A percentile compares a stretch with the other conserved stretches of the same genome.
These are phyloP conservation scores for Gallinago nigripennis DNA, from an alignment of 2,797 vertebrate genomes.

Conservation along the genomic window DNA sequence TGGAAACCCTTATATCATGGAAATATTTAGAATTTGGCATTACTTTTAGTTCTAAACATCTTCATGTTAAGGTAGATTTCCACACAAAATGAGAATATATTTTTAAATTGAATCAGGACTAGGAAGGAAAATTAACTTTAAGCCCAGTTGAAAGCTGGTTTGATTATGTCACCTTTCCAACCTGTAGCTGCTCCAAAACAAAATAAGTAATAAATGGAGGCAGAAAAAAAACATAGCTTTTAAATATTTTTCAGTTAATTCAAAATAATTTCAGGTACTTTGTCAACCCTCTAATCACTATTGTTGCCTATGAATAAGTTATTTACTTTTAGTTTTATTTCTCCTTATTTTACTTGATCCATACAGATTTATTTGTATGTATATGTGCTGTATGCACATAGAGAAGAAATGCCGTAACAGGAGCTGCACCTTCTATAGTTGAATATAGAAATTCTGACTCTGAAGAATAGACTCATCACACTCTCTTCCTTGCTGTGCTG, in stretches of 20 bases:
- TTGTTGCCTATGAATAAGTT: background rate
- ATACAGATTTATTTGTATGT: background rate
- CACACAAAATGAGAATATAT: background rate
- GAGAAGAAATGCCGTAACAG: background rate
- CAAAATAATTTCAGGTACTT: background rate
- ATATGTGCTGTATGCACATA: background rate
- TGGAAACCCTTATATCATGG: background rate
- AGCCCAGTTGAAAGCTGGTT: background rate
- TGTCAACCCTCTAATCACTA: background rate
- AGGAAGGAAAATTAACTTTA: background rate
- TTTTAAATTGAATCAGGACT: background rate
- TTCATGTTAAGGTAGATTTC: background rate
- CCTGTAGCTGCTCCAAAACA: background rate
- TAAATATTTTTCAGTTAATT: background rate
- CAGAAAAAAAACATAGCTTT: background rate
- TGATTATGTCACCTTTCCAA: background rate
- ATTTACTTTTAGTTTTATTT: background rate
- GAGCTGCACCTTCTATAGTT: background rate
- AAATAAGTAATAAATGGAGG: background rate
- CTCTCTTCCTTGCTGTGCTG: slow-evolving; percentile 5
- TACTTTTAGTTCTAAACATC: background rate
- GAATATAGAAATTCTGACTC: background rate
- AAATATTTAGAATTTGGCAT: background rate
- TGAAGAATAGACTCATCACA: slow-evolving; percentile 3
- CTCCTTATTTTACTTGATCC: background rate